Conservation (phyloP, 2,888 invertebrate genomes). For the Buathra laborator region DNA sequence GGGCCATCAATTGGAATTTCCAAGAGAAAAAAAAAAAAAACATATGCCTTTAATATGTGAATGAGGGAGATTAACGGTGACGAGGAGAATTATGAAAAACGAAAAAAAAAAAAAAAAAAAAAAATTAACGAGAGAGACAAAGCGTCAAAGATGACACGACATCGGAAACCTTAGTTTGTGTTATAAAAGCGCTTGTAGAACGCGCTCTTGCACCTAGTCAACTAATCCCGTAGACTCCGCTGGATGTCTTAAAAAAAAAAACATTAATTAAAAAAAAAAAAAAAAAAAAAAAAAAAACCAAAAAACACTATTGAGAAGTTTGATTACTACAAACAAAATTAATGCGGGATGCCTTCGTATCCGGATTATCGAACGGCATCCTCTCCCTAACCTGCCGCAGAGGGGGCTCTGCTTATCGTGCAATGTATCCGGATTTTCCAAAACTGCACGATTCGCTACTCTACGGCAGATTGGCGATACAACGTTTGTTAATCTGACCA, state of each 20-base stretch:
- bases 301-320: slow-evolving; percentile 63
- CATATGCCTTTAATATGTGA: slow-evolving; percentile 72
- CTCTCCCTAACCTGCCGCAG: slow-evolving; percentile 85
- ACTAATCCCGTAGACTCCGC: slow-evolving; percentile 80
- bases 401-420: slow-evolving; percentile 87
- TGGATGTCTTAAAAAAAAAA: slow-evolving; percentile 80
- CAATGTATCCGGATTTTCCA: slow-evolving; percentile 85
- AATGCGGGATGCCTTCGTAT: slow-evolving; percentile 79
- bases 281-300: slow-evolving; percentile 50
- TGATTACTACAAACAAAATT: slow-evolving; percentile 67
- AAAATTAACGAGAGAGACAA: slow-evolving; percentile 37
- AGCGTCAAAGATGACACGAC: slow-evolving; percentile 69
- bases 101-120: slow-evolving; percentile 35
- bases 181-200: slow-evolving; percentile 82
- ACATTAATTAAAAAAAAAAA: slow-evolving; percentile 71
- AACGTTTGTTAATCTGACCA: slow-evolving; percentile 82
- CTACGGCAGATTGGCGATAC: slow-evolving; percentile 80
- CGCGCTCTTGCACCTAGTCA: slow-evolving; percentile 82
- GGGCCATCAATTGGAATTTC: slow-evolving; percentile 61
- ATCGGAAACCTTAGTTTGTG: slow-evolving; percentile 72
- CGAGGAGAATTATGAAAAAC: slow-evolving; percentile 11
- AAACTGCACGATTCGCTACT: slow-evolving; percentile 78
- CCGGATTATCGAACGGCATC: slow-evolving; percentile 82
- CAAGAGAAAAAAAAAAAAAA: slow-evolving; percentile 58
- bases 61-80: slow-evolving; percentile 41